Evolutionary conservation across 1,140 invertebrate species (phyloP).

Genomic region (Drosophila erecta): DNA sequence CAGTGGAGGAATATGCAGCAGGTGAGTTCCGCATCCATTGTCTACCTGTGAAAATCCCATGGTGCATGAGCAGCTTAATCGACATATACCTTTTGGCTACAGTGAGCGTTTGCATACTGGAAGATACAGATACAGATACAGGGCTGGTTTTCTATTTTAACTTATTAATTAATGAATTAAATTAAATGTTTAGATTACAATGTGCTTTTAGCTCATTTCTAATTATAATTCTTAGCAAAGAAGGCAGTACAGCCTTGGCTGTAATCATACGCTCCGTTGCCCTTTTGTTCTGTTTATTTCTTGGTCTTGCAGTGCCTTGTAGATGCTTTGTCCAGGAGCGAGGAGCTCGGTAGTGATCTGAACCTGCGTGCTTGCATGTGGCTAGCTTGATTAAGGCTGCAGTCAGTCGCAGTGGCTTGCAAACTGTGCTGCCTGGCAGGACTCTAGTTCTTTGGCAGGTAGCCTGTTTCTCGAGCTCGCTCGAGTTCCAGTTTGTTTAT

Average conservation of each 20-base stretch:
- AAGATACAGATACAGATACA: too few species aligned
- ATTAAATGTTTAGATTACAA: too few species aligned
- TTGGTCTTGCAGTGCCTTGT: slow-evolving; percentile 68
- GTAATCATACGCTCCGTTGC: slow-evolving; percentile 3
- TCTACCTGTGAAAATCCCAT: slow-evolving; percentile 7
- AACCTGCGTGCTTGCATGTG: slow-evolving; percentile 70
- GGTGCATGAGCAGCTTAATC: slow-evolving; percentile 23
- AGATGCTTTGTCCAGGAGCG: slow-evolving; percentile 56
- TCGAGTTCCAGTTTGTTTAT: slow-evolving; percentile 13
- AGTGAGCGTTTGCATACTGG: not conserved
- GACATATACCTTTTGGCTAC: not conserved
- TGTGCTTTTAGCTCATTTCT: too few species aligned
- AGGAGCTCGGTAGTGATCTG: slow-evolving; percentile 42
- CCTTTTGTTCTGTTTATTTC: slow-evolving; percentile 17
- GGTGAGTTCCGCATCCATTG: slow-evolving; percentile 52
- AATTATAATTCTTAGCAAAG: too few species aligned
- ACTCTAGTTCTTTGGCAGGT: slow-evolving; percentile 30
- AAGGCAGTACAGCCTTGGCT: not conserved
- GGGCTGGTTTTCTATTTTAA: too few species aligned
- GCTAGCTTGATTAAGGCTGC: slow-evolving; percentile 57
- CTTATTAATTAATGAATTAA: too few species aligned
- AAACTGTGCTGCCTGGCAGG: slow-evolving; percentile 33
- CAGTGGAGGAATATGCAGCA: slow-evolving; percentile 84
- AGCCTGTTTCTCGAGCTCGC: slow-evolving; percentile 6
- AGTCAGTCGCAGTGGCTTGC: slow-evolving; percentile 30